A percentile compares a stretch with the other conserved stretches of the same genome.
Evolutionary conservation across 2,888 invertebrate genomes (phyloP).

Genomic region (Meandrusa payeni): DNA sequence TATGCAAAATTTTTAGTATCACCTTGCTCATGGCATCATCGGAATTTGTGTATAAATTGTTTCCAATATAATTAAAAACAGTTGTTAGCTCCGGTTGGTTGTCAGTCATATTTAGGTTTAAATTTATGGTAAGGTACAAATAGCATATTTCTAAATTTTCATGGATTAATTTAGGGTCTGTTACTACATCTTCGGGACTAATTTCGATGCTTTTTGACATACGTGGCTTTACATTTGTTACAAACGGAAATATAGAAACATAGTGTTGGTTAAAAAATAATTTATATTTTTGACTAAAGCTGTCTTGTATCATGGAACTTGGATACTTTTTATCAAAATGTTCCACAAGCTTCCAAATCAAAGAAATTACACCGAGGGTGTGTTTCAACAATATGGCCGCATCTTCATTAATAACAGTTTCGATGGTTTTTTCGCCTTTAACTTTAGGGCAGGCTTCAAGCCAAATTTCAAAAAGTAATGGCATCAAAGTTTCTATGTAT

Average conservation of each 20-base stretch:
- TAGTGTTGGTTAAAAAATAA: conserved; percentile 79
- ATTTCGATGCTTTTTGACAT: conserved; percentile 39
- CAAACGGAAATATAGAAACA: conserved; percentile 81
- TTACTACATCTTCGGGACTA: conserved; percentile 50
- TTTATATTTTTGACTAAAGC: conserved; percentile 77
- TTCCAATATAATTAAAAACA: conserved; percentile 75
- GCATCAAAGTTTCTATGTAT: conserved; percentile 85
- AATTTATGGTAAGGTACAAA: conserved; percentile 72
- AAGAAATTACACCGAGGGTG: conserved; percentile 82
- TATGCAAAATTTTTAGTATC: conserved; percentile 53
- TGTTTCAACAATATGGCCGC: conserved; percentile 83
- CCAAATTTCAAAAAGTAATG: conserved; percentile 92
- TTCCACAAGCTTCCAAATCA: conserved; percentile 75
- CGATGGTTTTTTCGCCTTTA: conserved; percentile 56
- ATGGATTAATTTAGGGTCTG: conserved; percentile 56
- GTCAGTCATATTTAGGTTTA: conserved; percentile 56
- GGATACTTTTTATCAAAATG: conserved; percentile 53
- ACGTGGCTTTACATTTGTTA: conserved; percentile 61
- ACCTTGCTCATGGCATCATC: conserved; percentile 44
- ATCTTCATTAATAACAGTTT: conserved; percentile 81
- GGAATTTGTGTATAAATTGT: conserved; percentile 54
- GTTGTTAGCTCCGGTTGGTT: conserved; percentile 53
- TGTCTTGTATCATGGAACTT: conserved; percentile 60
- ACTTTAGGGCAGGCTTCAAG: conserved; percentile 85
- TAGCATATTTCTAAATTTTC: conserved; percentile 64